phyloP scores from a whole-genome alignment of 2,888 invertebrate species.

The Fragum whitleyi region DNA sequence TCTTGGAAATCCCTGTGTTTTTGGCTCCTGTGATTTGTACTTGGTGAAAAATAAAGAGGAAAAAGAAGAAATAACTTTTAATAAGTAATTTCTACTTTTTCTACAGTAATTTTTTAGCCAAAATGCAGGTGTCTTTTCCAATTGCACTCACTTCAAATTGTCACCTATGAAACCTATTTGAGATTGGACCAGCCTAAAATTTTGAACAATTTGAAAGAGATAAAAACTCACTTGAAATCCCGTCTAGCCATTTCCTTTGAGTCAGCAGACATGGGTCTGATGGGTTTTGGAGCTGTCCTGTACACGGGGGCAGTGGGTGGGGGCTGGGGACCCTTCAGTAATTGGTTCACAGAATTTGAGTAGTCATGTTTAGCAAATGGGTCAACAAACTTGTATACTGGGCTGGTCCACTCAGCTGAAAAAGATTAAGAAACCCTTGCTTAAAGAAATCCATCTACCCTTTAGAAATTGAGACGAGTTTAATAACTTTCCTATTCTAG shows the following conservation, averaged over 20 bases:
- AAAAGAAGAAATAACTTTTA: not conserved
- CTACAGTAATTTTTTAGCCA: not conserved
- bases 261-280: conserved; percentile 68
- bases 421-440: too few species aligned
- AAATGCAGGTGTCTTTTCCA: not conserved
- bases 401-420: conserved; percentile 78
- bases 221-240: conserved; percentile 71
- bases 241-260: conserved; percentile 73
- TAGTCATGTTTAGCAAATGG: conserved; percentile 75
- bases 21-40: too few species aligned
- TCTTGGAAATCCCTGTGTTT: too few species aligned
- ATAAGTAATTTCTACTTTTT: not conserved
- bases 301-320: conserved; percentile 47
- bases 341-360: conserved; percentile 71
- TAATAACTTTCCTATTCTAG: too few species aligned
- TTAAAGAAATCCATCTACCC: not conserved
- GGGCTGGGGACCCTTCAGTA: conserved; percentile 70
- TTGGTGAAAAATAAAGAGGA: too few species aligned
- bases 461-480: too few species aligned
- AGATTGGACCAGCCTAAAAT: not conserved
- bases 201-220: not conserved
- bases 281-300: conserved; percentile 40
- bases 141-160: not conserved
- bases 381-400: conserved; percentile 79
- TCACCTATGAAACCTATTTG: not conserved